A percentile compares a stretch with the other conserved stretches of the same genome.
Conservation (phyloP, 2,113 vertebrate genomes). For the Bos indicus region DNA sequence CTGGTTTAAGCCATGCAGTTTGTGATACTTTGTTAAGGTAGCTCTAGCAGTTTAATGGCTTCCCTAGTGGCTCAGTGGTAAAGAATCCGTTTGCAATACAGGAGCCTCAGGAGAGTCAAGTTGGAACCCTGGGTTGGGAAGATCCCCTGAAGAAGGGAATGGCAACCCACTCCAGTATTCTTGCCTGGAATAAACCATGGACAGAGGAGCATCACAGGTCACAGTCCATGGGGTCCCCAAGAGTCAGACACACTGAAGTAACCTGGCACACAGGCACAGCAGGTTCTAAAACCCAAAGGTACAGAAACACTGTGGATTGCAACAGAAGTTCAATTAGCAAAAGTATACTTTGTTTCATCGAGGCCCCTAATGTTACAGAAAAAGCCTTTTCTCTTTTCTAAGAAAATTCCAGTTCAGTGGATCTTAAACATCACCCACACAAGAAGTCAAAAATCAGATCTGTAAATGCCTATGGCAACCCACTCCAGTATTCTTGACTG, state of each 20-base stretch:
- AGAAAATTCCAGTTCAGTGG: not conserved
- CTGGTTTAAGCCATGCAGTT: not conserved
- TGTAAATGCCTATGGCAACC: not conserved
- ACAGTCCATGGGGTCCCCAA: not conserved
- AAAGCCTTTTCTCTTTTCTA: not conserved
- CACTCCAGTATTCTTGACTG: not conserved
- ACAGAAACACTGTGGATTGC: not conserved
- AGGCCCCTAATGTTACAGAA: not conserved
- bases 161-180: not conserved
- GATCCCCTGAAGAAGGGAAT: not conserved
- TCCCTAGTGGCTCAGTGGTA: not conserved
- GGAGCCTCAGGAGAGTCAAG: not conserved
- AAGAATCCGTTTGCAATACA: not conserved
- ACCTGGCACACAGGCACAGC: not conserved
- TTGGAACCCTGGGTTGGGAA: not conserved
- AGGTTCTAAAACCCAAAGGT: not conserved
- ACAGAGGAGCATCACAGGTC: not conserved
- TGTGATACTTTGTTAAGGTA: too few species aligned
- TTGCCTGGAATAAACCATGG: not conserved
- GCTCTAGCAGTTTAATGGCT: not conserved
- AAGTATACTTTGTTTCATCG: not conserved
- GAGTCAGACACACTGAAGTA: not conserved
- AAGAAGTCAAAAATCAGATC: not conserved
- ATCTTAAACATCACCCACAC: not conserved
- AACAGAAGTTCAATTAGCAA: not conserved